Conservation (phyloP, 2,797 vertebrate genomes). For the Salarias fasciatus region DNA sequence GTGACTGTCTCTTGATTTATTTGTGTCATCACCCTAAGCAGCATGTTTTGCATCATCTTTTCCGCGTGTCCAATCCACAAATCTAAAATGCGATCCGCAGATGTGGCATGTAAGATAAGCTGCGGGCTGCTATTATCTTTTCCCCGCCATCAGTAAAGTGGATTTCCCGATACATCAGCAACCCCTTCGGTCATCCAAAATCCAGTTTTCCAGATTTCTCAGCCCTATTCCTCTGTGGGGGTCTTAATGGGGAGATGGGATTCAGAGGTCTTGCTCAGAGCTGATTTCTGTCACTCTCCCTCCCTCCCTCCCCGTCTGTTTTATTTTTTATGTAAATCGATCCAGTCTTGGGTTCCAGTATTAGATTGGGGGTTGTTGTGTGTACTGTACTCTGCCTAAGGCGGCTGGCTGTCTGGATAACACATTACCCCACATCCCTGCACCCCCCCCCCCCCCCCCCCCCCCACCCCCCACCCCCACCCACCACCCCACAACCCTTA, state of each 20-base stretch:
- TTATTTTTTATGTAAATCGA: slow-evolving; percentile 77
- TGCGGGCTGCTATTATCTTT: slow-evolving; percentile 65
- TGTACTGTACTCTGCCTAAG: slow-evolving; percentile 69
- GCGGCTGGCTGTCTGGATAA: slow-evolving; percentile 82
- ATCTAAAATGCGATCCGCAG: slow-evolving; percentile 59
- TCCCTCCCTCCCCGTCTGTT: slow-evolving; percentile 23
- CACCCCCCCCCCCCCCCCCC: slow-evolving; percentile 29
- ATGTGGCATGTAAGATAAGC: slow-evolving; percentile 65
- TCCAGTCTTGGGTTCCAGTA: slow-evolving; percentile 75
- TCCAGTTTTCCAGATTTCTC: slow-evolving; percentile 69
- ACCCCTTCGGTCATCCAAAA: slow-evolving; percentile 65
- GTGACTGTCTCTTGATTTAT: slow-evolving; percentile 52
- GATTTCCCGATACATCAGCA: slow-evolving; percentile 67
- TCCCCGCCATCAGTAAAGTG: slow-evolving; percentile 66
- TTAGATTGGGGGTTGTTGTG: slow-evolving; percentile 66
- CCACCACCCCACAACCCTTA: slow-evolving; percentile 33
- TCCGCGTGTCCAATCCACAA: slow-evolving; percentile 51
- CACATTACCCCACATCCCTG: slow-evolving; percentile 70
- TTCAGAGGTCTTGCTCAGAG: slow-evolving; percentile 66
- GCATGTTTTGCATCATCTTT: slow-evolving; percentile 57
- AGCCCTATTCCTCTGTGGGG: slow-evolving; percentile 54
- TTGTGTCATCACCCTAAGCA: slow-evolving; percentile 58
- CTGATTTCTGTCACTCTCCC: slow-evolving; percentile 64
- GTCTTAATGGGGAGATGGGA: slow-evolving; percentile 67
- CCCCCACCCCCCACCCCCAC: slow-evolving; percentile 28